Evolutionary conservation across 2,113 vertebrate genomes (phyloP).

Genomic region (Lontra canadensis): DNA sequence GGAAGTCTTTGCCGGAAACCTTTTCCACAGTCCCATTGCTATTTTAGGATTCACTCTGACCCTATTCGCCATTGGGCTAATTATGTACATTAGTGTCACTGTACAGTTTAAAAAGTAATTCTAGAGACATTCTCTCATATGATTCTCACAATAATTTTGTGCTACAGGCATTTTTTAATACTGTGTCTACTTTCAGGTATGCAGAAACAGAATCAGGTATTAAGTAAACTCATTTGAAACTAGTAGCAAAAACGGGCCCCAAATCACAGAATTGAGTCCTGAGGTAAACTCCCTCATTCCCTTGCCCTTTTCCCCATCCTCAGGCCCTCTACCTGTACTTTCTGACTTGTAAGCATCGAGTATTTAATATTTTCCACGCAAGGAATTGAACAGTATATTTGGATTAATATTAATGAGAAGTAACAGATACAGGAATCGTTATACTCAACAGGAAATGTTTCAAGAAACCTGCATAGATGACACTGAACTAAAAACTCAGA

Average conservation of each 20-base stretch:
- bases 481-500: background rate
- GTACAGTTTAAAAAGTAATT: conserved; percentile 5
- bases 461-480: background rate
- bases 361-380: background rate
- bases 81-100: background rate
- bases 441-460: background rate
- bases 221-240: background rate
- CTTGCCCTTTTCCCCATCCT: background rate
- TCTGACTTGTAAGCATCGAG: background rate
- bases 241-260: background rate
- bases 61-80: background rate
- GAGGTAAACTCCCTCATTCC: background rate
- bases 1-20: background rate
- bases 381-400: background rate
- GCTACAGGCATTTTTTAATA: background rate
- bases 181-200: background rate
- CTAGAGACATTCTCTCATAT: background rate
- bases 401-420: background rate
- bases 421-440: background rate
- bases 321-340: background rate
- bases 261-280: background rate
- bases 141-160: background rate
- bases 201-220: background rate
- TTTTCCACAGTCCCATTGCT: background rate
- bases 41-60: background rate